Evolutionary conservation across 2,113 vertebrate genomes (phyloP).

Genomic region (Excalfactoria chinensis): DNA sequence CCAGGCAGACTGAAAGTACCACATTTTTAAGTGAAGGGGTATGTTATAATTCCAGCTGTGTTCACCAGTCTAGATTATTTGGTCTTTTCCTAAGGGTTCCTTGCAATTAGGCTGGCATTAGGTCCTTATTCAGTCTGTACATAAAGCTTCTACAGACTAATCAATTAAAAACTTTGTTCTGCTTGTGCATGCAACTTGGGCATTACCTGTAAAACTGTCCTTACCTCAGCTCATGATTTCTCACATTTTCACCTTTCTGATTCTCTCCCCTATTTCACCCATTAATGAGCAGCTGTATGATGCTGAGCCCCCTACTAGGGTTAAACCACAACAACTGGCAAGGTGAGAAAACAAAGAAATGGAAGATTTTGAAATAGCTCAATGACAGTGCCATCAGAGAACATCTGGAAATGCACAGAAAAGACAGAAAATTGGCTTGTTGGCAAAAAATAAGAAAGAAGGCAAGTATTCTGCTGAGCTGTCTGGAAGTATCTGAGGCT

Average conservation of each 20-base stretch:
- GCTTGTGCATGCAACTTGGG: neutral
- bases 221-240: neutral
- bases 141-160: neutral
- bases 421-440: neutral
- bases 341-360: neutral
- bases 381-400: neutral
- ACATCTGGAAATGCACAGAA: fast-evolving
- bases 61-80: neutral
- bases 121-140: neutral
- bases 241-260: neutral
- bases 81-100: neutral
- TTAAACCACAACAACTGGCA: neutral
- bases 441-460: neutral
- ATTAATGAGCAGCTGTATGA: neutral
- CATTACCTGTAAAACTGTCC: neutral
- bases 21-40: neutral
- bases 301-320: neutral
- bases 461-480: neutral
- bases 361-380: neutral
- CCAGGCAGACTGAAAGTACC: neutral
- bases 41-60: neutral
- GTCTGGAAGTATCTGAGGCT: neutral
- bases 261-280: neutral
- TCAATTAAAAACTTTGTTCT: neutral
- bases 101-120: neutral